These are phyloP conservation scores for Allygus modestus DNA, from an alignment of 2,888 invertebrate genomes.

Conservation along the genomic window DNA sequence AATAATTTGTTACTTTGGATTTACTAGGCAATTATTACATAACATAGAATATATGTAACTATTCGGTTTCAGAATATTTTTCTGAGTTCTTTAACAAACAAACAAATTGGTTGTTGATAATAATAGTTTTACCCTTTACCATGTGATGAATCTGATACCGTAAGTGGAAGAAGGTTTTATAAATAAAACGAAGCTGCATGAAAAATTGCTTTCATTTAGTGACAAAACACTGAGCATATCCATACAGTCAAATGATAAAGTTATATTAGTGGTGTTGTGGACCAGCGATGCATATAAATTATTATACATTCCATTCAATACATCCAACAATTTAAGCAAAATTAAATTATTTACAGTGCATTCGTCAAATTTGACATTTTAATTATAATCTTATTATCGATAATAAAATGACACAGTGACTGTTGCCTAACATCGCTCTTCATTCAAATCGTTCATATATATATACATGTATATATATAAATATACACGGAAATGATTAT, in stretches of 20 bases:
- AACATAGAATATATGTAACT: too few species aligned
- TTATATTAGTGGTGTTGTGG: conserved; percentile 70
- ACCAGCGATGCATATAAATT: conserved; percentile 71
- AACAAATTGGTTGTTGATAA: too few species aligned
- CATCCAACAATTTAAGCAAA: conserved; percentile 71
- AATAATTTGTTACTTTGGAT: too few species aligned
- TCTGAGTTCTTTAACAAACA: too few species aligned
- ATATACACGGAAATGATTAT: conserved; percentile 59
- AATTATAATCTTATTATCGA: conserved; percentile 37
- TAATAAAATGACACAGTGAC: conserved; percentile 46
- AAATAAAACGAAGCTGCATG: conserved; percentile 67
- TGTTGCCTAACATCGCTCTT: conserved; percentile 49
- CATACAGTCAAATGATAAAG: conserved; percentile 72
- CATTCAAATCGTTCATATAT: conserved; percentile 50
- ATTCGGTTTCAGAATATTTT: too few species aligned
- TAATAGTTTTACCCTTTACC: too few species aligned
- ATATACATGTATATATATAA: conserved; percentile 62
- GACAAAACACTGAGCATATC: conserved; percentile 73
- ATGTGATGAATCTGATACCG: too few species aligned
- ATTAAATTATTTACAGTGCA: conserved; percentile 68
- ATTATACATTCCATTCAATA: conserved; percentile 71
- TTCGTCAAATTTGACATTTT: conserved; percentile 40
- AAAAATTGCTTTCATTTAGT: conserved; percentile 72
- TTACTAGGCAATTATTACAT: too few species aligned
- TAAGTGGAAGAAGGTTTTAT: conserved; percentile 19